Evolutionary conservation across 1,140 invertebrate species (phyloP), one percentile per base, ranked within the genome.

Genomic region (Tachypleus tridentatus): DNA sequence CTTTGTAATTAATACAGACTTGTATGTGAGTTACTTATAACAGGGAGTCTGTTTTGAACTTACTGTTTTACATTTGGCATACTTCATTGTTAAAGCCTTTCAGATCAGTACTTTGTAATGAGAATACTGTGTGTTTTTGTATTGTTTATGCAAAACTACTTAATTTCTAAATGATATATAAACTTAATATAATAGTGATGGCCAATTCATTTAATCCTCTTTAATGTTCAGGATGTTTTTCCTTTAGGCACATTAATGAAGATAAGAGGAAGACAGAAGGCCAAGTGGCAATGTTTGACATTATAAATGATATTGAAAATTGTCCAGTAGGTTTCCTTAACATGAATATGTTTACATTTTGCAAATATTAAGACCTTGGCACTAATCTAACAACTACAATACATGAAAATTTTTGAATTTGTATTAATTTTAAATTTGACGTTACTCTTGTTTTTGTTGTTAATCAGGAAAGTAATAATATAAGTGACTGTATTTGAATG

Each of bases 281-380:
- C 1, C 91, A 95, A 77, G 82, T 97, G 72, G 91, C 87, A 68
- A 89, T 98, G 82, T 98, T 98, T 79, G 92, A 97, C 78, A 93
- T 97, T 64, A 91, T 96, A 77, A 94, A 97, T 77, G 93, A 97
- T 75, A 97, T 98, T 73, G 93, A 98, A 73, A 93, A 94, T 73
- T 97, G 93, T 79, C 94, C 95, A 57, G 66, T 69, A 57, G 63
- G 62, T 61, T 8, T 70, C 4, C 29, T 70, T 5, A 57, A 57
- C 2, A n/a, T 54, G 8, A 4, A 9, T 54, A 0, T 3, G 4
- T 29, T 29, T 29, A 0, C 29, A 29, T 29, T 29, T 29, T 29
- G 29, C 29, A 29, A 29, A 29, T 29, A 29, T 29, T 29, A 29
- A 29, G 29, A 29, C 29, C 29, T 29, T 29, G 29, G 29, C 29